Percentiles rank a stretch among this genome's conserved stretches.
Evolutionary conservation across 1,140 invertebrate genomes (phyloP).

Genomic region (Heterodera schachtii): DNA sequence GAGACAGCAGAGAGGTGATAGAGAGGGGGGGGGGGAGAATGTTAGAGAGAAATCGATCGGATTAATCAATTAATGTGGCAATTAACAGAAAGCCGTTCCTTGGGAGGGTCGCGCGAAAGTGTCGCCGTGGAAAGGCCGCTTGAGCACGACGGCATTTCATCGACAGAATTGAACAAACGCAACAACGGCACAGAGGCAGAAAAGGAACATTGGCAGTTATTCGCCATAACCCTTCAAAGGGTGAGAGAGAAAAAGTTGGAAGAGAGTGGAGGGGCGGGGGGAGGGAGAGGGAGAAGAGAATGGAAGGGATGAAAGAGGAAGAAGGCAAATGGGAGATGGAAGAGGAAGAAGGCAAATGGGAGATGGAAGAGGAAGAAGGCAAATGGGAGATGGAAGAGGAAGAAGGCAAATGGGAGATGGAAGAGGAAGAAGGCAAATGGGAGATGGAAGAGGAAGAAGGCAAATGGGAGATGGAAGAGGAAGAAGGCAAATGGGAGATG

Average conservation of each 20-base stretch:
- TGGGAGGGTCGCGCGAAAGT: constrained; percentile 19
- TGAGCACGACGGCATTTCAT: background rate
- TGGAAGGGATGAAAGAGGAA: background rate
- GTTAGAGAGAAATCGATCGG: background rate
- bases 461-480: background rate
- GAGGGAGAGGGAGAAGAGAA: background rate
- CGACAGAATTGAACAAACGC: background rate
- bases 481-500: too few species aligned
- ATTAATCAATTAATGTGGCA: background rate
- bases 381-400: too few species aligned
- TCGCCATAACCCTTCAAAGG: constrained; percentile 22
- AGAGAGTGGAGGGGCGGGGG: background rate
- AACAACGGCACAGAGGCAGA: constrained; percentile 17
- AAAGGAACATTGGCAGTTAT: constrained; percentile 27
- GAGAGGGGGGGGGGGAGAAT: background rate
- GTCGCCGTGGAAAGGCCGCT: background rate
- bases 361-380: too few species aligned
- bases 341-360: too few species aligned
- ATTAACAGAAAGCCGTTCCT: constrained; percentile 6
- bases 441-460: background rate
- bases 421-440: too few species aligned
- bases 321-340: too few species aligned
- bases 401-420: too few species aligned
- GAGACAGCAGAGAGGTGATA: background rate
- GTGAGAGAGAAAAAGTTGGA: background rate